Evolutionary conservation across 1,140 invertebrate species (phyloP).

Genomic region (Sminthurides bifidus): DNA sequence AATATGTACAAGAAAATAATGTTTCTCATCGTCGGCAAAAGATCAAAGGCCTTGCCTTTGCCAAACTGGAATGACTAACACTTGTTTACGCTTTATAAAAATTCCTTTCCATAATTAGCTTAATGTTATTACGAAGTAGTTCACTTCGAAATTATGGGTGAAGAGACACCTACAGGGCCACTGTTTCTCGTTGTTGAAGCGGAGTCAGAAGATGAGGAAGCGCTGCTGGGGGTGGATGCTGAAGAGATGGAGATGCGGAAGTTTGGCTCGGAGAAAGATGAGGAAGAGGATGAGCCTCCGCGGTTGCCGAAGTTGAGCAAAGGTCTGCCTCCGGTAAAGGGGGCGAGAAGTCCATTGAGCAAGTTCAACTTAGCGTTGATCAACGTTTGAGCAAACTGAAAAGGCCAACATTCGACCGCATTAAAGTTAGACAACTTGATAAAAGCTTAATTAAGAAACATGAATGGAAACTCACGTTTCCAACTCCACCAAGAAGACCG

Average conservation of each 20-base stretch:
- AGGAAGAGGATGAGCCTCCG: constrained; percentile 6
- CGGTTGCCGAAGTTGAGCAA: constrained; percentile 28
- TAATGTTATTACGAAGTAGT: too few relatives aligned
- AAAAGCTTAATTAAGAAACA: background rate
- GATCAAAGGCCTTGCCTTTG: too few relatives aligned
- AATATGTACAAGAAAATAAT: too few relatives aligned
- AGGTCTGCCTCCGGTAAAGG: constrained; percentile 31
- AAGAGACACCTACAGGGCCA: constrained; percentile 31
- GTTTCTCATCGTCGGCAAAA: too few relatives aligned
- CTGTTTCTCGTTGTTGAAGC: constrained; percentile 9
- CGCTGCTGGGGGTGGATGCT: constrained; percentile 14
- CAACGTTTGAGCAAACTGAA: constrained; percentile 31
- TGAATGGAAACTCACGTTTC: constrained; percentile 22
- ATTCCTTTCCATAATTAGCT: too few relatives aligned
- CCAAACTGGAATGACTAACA: too few relatives aligned
- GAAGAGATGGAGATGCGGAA: constrained; percentile 29
- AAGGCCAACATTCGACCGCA: background rate
- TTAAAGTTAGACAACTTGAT: background rate
- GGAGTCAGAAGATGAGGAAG: constrained; percentile 8
- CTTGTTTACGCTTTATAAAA: too few relatives aligned
- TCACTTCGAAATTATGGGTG: constrained; percentile 21
- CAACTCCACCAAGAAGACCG: constrained; percentile 27
- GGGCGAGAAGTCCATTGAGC: constrained; percentile 30
- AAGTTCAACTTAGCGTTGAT: constrained; percentile 31
- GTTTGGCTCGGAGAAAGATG: constrained; percentile 27